Evolutionary conservation across 2,888 invertebrate genomes (phyloP).

Genomic region (Schizaphis graminum): DNA sequence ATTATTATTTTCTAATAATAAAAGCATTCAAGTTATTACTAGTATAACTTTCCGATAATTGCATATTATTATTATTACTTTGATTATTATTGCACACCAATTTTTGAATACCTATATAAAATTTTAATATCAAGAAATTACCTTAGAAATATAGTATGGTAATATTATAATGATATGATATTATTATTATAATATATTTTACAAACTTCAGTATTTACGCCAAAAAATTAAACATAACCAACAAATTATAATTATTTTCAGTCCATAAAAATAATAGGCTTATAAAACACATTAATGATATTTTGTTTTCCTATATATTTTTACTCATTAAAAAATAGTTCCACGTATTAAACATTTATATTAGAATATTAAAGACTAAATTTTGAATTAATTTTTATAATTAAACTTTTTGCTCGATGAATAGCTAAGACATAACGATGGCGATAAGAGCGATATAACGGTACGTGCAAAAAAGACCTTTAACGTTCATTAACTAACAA

Average conservation of each 20-base stretch:
- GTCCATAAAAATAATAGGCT: neutral
- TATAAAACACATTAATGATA: neutral
- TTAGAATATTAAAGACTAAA: neutral
- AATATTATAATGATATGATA: too few relatives aligned
- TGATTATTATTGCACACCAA: neutral
- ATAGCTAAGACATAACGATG: neutral
- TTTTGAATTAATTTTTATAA: neutral
- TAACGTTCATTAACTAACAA: slow-evolving; percentile 31
- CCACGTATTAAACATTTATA: neutral
- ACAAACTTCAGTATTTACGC: neutral
- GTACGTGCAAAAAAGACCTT: slow-evolving; percentile 40
- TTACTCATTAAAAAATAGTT: neutral
- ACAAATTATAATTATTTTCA: neutral
- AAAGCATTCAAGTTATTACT: neutral
- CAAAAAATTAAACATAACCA: neutral
- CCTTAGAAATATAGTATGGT: neutral
- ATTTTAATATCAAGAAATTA: neutral
- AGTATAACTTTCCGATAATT: neutral
- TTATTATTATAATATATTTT: neutral
- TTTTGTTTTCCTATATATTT: neutral
- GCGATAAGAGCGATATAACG: neutral
- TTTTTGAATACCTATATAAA: neutral
- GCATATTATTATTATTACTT: neutral
- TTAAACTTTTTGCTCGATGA: slow-evolving; percentile 7
- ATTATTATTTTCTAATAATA: neutral